Percentiles rank a stretch among this genome's conserved stretches.
phyloP scores from a whole-genome alignment of 1,140 invertebrate genomes.

The Trichoplusia ni region DNA sequence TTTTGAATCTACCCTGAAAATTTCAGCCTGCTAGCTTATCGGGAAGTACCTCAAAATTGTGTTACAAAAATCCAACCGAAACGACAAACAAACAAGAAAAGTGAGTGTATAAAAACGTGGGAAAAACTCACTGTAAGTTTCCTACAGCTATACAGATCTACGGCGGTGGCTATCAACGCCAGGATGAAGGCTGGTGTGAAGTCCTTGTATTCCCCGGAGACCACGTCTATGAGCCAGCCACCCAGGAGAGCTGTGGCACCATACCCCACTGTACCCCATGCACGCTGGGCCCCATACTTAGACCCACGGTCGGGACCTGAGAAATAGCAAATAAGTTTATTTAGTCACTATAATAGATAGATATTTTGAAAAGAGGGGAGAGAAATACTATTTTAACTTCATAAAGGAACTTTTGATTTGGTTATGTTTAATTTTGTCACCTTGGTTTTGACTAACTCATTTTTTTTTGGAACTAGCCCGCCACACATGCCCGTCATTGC shows the following conservation, averaged over 20 bases:
- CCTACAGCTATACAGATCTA: conserved; percentile 85
- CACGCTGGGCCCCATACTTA: conserved; percentile 88
- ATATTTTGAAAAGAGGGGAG: too few relatives aligned
- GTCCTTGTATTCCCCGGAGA: conserved; percentile 81
- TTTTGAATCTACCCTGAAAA: too few relatives aligned
- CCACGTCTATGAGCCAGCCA: conserved; percentile 84
- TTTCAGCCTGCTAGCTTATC: too few relatives aligned
- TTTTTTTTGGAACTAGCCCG: too few relatives aligned
- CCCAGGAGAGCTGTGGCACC: conserved; percentile 84
- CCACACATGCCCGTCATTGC: too few relatives aligned
- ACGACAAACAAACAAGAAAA: background rate
- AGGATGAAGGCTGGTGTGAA: conserved; percentile 87
- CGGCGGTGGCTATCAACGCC: conserved; percentile 82
- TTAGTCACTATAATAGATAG: too few relatives aligned
- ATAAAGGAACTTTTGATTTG: too few relatives aligned
- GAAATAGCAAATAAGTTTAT: too few relatives aligned
- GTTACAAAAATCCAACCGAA: background rate
- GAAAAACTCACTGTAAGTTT: conserved; percentile 82
- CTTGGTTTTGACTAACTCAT: too few relatives aligned
- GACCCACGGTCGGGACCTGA: conserved; percentile 83
- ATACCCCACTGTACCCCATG: conserved; percentile 91
- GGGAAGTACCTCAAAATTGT: background rate
- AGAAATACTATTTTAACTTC: too few relatives aligned
- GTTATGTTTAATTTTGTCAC: too few relatives aligned
- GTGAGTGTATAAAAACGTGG: background rate